A percentile compares a stretch with the other conserved stretches of the same genome.
These are phyloP conservation scores for Bostrychus sinensis DNA, from an alignment of 2,113 vertebrate species.

Conservation along the genomic window DNA sequence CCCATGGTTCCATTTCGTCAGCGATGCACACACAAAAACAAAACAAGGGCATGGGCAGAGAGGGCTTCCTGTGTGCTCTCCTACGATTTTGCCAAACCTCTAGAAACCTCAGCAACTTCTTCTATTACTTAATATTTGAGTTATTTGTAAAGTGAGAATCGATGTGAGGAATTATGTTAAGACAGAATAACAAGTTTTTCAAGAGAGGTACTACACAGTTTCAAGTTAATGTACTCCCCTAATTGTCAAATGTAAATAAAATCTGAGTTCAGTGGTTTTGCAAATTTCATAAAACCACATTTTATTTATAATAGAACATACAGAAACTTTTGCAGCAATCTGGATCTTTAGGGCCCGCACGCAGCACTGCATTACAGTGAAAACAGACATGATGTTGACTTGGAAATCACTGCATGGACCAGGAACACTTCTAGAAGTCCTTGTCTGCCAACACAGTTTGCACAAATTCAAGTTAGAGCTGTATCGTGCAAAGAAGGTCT, in stretches of 20 bases:
- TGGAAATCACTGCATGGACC: too few species aligned
- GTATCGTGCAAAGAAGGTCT: too few species aligned
- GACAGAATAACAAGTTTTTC: not conserved
- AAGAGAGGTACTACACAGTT: too few species aligned
- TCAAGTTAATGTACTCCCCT: too few species aligned
- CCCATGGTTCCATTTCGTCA: slow-evolving; percentile 41
- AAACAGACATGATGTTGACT: too few species aligned
- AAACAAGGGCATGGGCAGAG: slow-evolving; percentile 21
- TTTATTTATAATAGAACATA: too few species aligned
- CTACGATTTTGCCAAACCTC: not conserved
- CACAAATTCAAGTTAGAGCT: too few species aligned
- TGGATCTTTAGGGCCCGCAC: too few species aligned
- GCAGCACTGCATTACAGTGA: slow-evolving; percentile 3
- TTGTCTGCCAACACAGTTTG: too few species aligned
- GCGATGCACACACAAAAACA: slow-evolving; percentile 47
- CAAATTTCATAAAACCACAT: not conserved
- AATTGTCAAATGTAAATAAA: too few species aligned
- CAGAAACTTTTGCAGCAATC: too few species aligned
- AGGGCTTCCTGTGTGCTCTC: slow-evolving; percentile 33
- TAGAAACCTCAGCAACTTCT: slow-evolving; percentile 2
- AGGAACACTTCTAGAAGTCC: too few species aligned
- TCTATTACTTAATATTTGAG: not conserved
- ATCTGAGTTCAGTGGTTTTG: not conserved
- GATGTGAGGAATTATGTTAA: not conserved
- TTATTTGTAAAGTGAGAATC: not conserved